Evolutionary conservation across 2,888 invertebrate genomes (phyloP).

Genomic region (Sicus ferrugineus): DNA sequence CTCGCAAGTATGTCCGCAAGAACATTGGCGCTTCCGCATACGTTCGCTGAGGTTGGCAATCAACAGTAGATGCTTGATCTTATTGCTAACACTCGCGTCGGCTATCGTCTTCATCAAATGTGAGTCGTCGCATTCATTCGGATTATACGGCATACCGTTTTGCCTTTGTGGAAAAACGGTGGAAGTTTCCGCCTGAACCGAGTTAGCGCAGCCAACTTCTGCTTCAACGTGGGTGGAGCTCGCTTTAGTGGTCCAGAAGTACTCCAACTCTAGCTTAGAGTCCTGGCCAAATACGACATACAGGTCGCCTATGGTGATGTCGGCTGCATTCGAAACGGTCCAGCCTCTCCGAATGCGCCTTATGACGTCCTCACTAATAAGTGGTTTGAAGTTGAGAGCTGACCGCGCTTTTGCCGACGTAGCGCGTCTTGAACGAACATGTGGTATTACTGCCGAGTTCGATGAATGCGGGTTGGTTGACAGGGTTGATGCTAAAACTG

Average conservation of each 20-base stretch:
- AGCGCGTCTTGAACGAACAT: slow-evolving; percentile 39
- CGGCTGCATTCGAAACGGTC: slow-evolving; percentile 78
- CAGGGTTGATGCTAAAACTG: neutral
- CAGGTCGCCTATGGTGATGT: slow-evolving; percentile 87
- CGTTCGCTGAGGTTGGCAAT: slow-evolving; percentile 63
- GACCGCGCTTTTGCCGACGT: slow-evolving; percentile 42
- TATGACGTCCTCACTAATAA: slow-evolving; percentile 61
- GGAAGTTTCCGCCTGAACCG: slow-evolving; percentile 48
- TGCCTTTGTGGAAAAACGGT: slow-evolving; percentile 44
- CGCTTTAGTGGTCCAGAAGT: slow-evolving; percentile 76
- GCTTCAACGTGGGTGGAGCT: neutral
- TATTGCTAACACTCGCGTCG: slow-evolving; percentile 55
- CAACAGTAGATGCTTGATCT: slow-evolving; percentile 61
- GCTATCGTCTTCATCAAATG: slow-evolving; percentile 51
- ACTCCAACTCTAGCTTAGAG: slow-evolving; percentile 78
- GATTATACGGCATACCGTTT: slow-evolving; percentile 53
- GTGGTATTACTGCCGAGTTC: slow-evolving; percentile 12
- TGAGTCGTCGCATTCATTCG: slow-evolving; percentile 53
- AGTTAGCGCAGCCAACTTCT: slow-evolving; percentile 38
- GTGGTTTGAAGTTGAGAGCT: slow-evolving; percentile 55
- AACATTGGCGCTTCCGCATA: slow-evolving; percentile 60
- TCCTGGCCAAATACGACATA: slow-evolving; percentile 83
- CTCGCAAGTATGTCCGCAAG: slow-evolving; percentile 61
- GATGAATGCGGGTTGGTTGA: neutral
- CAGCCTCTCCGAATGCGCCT: slow-evolving; percentile 71